Conservation (phyloP, 2,888 invertebrate species). For the Heliconius charithonia region DNA sequence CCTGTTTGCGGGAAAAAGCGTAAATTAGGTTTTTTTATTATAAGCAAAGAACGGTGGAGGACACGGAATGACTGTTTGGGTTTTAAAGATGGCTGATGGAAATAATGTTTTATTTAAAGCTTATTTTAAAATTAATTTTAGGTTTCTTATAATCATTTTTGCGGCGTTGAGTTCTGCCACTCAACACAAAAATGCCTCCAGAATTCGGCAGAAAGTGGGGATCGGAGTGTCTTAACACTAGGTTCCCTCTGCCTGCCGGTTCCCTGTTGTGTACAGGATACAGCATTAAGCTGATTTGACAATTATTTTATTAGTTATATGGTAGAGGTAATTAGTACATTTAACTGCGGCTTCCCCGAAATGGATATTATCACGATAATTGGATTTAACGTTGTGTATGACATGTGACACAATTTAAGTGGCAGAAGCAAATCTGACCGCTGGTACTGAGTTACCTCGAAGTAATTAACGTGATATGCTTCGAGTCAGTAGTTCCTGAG, state of each 20-base stretch:
- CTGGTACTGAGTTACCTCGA: neutral
- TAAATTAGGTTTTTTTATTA: neutral
- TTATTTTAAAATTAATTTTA: neutral
- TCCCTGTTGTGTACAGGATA: no score
- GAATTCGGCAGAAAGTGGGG: no score
- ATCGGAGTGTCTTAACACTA: no score
- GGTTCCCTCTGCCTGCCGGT: no score
- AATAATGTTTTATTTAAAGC: neutral
- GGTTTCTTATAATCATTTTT: no score
- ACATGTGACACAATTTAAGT: neutral
- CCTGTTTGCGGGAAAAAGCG: neutral
- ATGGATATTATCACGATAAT: no score
- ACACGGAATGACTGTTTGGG: neutral
- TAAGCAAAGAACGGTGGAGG: slow-evolving; percentile 14
- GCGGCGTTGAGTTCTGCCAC: no score
- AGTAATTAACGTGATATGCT: neutral
- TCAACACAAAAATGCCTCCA: no score
- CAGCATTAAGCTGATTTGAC: no score
- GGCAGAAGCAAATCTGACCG: neutral
- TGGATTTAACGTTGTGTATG: neutral
- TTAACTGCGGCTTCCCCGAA: neutral
- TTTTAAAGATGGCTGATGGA: neutral
- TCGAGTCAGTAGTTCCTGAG: neutral
- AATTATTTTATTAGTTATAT: no score
- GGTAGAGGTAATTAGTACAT: neutral